Evolutionary conservation across 2,797 vertebrate species (phyloP), one percentile per base, ranked within the genome.

Genomic region (Pseudochirops corinnae): DNA sequence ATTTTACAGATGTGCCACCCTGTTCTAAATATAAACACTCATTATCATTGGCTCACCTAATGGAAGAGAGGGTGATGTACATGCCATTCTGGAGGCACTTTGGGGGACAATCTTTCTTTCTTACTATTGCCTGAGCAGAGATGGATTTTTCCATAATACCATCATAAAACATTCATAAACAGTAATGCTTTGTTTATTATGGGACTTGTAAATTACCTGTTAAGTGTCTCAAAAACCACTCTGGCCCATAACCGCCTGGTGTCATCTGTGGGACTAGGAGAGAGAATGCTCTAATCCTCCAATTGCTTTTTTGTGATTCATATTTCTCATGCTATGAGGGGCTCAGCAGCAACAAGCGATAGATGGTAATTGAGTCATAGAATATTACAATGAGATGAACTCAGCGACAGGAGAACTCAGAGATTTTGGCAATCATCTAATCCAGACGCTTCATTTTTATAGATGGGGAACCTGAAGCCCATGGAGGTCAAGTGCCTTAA

Each of bases 151-250:
- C 97, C 93, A 93, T 55, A 92, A 82, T 56, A 94, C 93, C 24
- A 93, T 95, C 96, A 97, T 95, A 94, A 98, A 97, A 96, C 93
- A 96, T 96, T 98, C 96, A 94, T 95, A 96, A 97, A 97, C 95
- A 96, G 93, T 93, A 96, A 96, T 16, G 58, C 94, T 95, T 97
- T 95, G 55, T 67, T 97, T 97, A 96, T 94, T 93, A 60, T 92
- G 94, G 94, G 91, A 90, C 94, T 26, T 97, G 97, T 94, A 96
- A 98, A 97, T 95, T 95, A 95, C 52, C 5, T 95, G 96, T 96
- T 97, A 96, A 97, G 55, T 94, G 95, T 95, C 95, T 97, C 93
- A 97, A 95, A 92, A 87, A 87, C 24, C 74, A 87, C 39, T 87
- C 21, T 87, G 39, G 39, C 9, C 74, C 74, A 87, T 87, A 87